These are phyloP conservation scores for Blennius ocellaris DNA, from an alignment of 2,113 vertebrate species.

Conservation along the genomic window DNA sequence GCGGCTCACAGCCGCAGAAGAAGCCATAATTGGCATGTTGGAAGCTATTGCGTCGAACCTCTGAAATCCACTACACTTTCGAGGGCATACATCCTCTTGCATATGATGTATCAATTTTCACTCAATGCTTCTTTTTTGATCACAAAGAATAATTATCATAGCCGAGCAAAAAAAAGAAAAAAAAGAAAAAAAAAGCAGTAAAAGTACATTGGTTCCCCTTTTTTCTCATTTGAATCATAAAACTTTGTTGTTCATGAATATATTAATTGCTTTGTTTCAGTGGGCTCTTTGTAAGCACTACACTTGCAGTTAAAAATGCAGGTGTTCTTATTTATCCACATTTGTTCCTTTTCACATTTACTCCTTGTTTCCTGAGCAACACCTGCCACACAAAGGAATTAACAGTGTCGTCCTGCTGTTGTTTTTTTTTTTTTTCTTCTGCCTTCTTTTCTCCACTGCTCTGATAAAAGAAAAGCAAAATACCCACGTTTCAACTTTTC, in stretches of 20 bases:
- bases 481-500: neutral
- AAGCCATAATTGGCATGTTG: neutral
- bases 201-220: constrained; percentile 13
- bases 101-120: constrained; percentile 3
- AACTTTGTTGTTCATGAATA: constrained; percentile 14
- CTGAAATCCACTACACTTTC: neutral
- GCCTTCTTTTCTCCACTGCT: neutral
- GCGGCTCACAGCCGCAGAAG: neutral
- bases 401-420: neutral
- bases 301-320: neutral
- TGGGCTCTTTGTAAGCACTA: constrained; percentile 2
- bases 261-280: constrained; percentile 17
- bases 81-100: neutral
- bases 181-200: neutral
- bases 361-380: constrained; percentile 11
- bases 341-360: neutral
- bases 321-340: constrained; percentile 15
- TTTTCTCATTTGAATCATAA: constrained; percentile 12
- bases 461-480: constrained; percentile 4
- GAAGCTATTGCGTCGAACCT: neutral
- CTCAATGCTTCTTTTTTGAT: constrained; percentile 4
- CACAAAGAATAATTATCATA: neutral
- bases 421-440: constrained; percentile 20
- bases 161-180: neutral
- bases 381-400: constrained; percentile 5